These are phyloP conservation scores for Galeruca laticollis DNA, from an alignment of 2,888 invertebrate species.

Conservation along the genomic window DNA sequence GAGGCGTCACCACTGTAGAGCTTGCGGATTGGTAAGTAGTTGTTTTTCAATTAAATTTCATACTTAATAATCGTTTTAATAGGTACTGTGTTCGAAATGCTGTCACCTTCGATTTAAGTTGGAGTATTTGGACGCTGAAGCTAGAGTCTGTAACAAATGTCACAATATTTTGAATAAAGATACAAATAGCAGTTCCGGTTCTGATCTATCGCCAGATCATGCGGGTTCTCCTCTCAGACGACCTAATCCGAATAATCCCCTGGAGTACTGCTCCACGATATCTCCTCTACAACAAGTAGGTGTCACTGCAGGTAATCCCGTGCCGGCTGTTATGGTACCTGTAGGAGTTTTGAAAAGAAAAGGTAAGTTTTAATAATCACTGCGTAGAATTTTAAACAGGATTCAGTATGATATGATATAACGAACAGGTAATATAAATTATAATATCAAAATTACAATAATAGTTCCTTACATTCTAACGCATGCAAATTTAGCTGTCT, in stretches of 20 bases:
- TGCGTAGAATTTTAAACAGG: too few relatives aligned
- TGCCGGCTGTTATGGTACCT: conserved; percentile 85
- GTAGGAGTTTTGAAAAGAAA: conserved; percentile 84
- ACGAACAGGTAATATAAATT: too few relatives aligned
- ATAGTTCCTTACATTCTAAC: too few relatives aligned
- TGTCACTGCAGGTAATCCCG: conserved; percentile 64
- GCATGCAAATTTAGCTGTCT: too few relatives aligned
- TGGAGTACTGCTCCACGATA: conserved; percentile 88
- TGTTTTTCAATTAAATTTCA: background rate
- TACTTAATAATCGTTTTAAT: conserved; percentile 41
- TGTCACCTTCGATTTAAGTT: conserved; percentile 79
- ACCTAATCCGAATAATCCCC: conserved; percentile 88
- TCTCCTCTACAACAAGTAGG: conserved; percentile 82
- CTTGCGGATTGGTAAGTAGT: conserved; percentile 79
- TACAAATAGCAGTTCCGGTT: conserved; percentile 53
- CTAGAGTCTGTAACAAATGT: conserved; percentile 82
- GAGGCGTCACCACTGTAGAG: conserved; percentile 88
- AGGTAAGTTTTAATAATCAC: conserved; percentile 64
- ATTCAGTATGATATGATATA: too few relatives aligned
- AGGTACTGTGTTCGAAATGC: conserved; percentile 84
- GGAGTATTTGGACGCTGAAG: conserved; percentile 81
- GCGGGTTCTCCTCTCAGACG: conserved; percentile 65
- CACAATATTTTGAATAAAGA: conserved; percentile 68
- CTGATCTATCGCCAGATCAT: conserved; percentile 55
- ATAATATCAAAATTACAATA: too few relatives aligned